A percentile compares a stretch with the other conserved stretches of the same genome.
Conservation (phyloP, 2,797 vertebrate genomes). For the Glyptemys insculpta region DNA sequence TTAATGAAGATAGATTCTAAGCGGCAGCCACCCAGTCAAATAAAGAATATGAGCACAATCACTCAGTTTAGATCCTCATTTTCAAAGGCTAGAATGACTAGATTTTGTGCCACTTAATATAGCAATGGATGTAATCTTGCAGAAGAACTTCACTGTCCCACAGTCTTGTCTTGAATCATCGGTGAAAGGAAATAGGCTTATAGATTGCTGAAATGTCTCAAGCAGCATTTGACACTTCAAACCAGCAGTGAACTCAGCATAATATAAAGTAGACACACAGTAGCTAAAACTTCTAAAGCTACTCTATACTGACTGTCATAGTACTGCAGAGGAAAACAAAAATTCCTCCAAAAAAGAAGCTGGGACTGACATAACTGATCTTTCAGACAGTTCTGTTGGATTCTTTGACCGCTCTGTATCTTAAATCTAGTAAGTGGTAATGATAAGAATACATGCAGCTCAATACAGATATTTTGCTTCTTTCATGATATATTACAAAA, state of each 20-base stretch:
- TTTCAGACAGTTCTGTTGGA: slow-evolving; percentile 3
- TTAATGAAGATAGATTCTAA: not conserved
- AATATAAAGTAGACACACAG: not conserved
- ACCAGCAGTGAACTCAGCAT: slow-evolving; percentile 13
- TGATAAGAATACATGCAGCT: slow-evolving; percentile 1
- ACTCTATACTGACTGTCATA: slow-evolving; percentile 39
- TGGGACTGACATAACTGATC: slow-evolving; percentile 2
- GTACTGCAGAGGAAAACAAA: slow-evolving; percentile 26
- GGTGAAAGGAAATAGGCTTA: slow-evolving; percentile 31
- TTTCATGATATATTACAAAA: slow-evolving; percentile 19
- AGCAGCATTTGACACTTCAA: slow-evolving; percentile 51
- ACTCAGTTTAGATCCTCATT: slow-evolving; percentile 45
- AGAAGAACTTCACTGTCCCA: slow-evolving; percentile 49
- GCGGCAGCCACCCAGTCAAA: not conserved
- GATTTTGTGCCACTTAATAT: slow-evolving; percentile 49
- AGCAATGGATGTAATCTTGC: slow-evolving; percentile 63
- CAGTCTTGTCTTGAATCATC: slow-evolving; percentile 36
- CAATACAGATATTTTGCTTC: not conserved
- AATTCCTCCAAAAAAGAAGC: slow-evolving; percentile 45
- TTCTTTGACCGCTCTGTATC: not conserved
- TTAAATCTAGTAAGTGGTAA: slow-evolving; percentile 3
- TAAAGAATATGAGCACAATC: slow-evolving; percentile 17
- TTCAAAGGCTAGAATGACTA: slow-evolving; percentile 40
- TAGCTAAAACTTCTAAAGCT: slow-evolving; percentile 37
- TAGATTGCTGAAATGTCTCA: slow-evolving; percentile 40